Base-by-base conservation (phyloP, 1,140 invertebrate species). In the Bathynomus jamesi region DNA sequence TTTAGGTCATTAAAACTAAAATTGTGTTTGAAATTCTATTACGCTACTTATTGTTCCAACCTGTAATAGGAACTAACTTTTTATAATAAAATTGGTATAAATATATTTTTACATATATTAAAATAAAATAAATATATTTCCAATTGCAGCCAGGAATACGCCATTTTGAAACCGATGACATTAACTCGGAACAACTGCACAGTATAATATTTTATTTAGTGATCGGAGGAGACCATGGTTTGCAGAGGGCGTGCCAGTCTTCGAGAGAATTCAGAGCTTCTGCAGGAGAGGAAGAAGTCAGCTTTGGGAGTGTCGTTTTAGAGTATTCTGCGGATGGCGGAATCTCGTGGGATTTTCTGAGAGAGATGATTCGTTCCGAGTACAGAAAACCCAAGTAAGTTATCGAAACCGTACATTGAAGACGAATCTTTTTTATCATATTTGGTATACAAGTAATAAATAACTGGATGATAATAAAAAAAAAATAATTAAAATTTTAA, bases 311-410 rank as follows among this genome's bases (percentile, higher is more conserved):
- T 27, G 75, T 78, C 7, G 72, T 78, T 28, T 61, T 78, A 1
- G 71, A 78, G 40, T 74, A 76, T 68, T 78, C 77, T 11, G 71
- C 66, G 13, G 75, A 78, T 28, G 70, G 72, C 11, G 77, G 77
- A 4, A 40, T 72, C 13, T 65, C 32, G 24, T 76, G 77, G 77
- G 28, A 24, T 10, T 62, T 74, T 3, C 31, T 76, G 24, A 74
- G 72, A n/a, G 74, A 78, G 31, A 74, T 76, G 10, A 65, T 76
- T 21, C 75, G 70, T 0, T 60, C 61, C 3, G 46, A 73, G 13
- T 73, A 73, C 65, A 66, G 75, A 10, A 61, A 11, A 2, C 75
- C 75, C 17, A 73, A 65, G 75, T 76, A 25, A 70, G 74, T 71
- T n/a, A 10, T 30, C 28, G 3, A n/a, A n/a, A n/a, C n/a, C n/a